Conservation (phyloP, 2,113 vertebrate genomes). For the Paedocypris sp. region DNA sequence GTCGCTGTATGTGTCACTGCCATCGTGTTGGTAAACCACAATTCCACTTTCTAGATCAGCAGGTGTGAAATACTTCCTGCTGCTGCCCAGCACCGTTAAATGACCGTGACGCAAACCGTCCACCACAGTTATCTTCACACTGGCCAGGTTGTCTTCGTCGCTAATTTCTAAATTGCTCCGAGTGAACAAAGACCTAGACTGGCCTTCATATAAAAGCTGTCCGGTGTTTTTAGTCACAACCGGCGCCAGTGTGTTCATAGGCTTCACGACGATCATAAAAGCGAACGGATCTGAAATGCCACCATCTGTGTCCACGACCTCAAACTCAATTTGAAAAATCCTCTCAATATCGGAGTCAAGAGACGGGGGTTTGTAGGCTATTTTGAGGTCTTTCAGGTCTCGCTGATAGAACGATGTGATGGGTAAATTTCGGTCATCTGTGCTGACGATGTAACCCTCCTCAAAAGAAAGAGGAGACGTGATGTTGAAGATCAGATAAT, state of each 20-base stretch:
- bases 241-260: conserved; percentile 85
- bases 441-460: conserved; percentile 87
- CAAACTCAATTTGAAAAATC: conserved; percentile 82
- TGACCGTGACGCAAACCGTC: conserved; percentile 79
- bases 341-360: conserved; percentile 78
- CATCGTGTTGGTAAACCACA: conserved; percentile 83
- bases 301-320: conserved; percentile 82
- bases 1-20: conserved; percentile 82
- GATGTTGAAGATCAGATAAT: conserved; percentile 83
- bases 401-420: conserved; percentile 82
- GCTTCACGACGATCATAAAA: conserved; percentile 90
- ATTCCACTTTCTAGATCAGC: conserved; percentile 65
- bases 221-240: conserved; percentile 83
- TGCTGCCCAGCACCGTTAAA: conserved; percentile 66
- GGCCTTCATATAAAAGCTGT: conserved; percentile 86
- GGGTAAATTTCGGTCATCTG: conserved; percentile 82
- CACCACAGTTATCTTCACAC: conserved; percentile 69
- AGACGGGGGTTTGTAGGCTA: conserved; percentile 79
- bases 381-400: conserved; percentile 76
- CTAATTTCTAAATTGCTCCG: conserved; percentile 75
- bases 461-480: conserved; percentile 74
- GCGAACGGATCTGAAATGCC: conserved; percentile 82
- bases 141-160: conserved; percentile 78
- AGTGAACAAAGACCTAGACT: conserved; percentile 76
- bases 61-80: conserved; percentile 69